Conservation (phyloP, 2,888 invertebrate genomes). For the Xanthostigma xanthostigma region DNA sequence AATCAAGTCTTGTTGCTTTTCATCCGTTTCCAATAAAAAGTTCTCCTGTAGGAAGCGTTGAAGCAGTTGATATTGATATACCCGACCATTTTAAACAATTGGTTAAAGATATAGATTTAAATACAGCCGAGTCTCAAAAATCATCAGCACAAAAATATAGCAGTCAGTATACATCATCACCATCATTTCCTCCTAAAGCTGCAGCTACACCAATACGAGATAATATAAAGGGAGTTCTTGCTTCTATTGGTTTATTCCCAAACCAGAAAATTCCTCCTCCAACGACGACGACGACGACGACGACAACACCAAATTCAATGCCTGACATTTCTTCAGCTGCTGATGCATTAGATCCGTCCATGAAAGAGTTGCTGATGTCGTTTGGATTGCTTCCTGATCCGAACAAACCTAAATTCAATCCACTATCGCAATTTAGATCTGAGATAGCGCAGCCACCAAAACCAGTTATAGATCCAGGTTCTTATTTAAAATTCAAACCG, state of each 20-base stretch:
- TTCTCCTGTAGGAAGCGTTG: neutral
- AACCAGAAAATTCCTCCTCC: conserved; percentile 10
- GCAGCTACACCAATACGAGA: conserved; percentile 21
- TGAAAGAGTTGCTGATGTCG: conserved; percentile 29
- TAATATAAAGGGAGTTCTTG: conserved; percentile 27
- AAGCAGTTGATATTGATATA: conserved; percentile 3
- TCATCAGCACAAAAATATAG: conserved; percentile 18
- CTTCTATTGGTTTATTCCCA: conserved; percentile 29
- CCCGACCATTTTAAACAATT: conserved; percentile 1
- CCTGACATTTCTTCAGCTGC: conserved; percentile 25
- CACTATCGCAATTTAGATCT: neutral
- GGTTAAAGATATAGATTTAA: conserved; percentile 3
- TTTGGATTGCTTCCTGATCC: conserved; percentile 29
- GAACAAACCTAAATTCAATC: conserved; percentile 12
- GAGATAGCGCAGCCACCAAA: conserved; percentile 16
- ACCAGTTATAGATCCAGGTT: conserved; percentile 22
- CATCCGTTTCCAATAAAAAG: too few species aligned
- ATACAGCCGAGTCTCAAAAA: neutral
- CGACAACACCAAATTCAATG: conserved; percentile 17
- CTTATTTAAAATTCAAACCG: conserved; percentile 27
- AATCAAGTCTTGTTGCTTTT: too few species aligned
- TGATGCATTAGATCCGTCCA: conserved; percentile 26
- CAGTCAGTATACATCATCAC: conserved; percentile 30
- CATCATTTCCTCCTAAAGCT: conserved; percentile 13
- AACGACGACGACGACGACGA: conserved; percentile 15